These are phyloP conservation scores for Paguma larvata DNA, from an alignment of 2,797 vertebrate species.

Conservation along the genomic window DNA sequence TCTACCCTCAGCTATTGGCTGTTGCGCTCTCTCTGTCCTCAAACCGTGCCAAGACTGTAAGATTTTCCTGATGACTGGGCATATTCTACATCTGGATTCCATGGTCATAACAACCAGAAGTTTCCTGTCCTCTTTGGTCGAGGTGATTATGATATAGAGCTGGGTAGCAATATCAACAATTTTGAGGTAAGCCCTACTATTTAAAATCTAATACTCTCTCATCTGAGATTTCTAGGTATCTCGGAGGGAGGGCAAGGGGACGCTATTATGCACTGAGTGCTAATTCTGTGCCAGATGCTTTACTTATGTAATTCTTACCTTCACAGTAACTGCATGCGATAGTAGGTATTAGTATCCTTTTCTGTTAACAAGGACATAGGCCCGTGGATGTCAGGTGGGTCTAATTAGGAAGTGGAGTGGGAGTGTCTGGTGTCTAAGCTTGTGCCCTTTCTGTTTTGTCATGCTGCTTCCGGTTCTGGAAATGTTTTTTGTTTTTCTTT, in stretches of 20 bases:
- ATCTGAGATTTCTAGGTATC: neutral
- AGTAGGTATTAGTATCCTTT: neutral
- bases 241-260: neutral
- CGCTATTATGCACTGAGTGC: neutral
- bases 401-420: neutral
- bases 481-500: neutral
- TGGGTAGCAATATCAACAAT: neutral
- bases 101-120: conserved; percentile 72
- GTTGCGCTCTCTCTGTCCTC: conserved; percentile 57
- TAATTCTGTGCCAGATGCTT: neutral
- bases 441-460: neutral
- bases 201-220: neutral
- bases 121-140: conserved; percentile 74
- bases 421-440: neutral
- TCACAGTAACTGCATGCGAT: neutral
- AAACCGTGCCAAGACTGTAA: conserved; percentile 76
- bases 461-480: neutral
- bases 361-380: neutral
- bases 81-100: conserved; percentile 79
- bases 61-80: conserved; percentile 84
- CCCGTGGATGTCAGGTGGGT: no score
- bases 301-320: neutral
- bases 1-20: conserved; percentile 58
- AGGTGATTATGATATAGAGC: conserved; percentile 61
- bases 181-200: neutral